Evolutionary conservation across 2,888 invertebrate species (phyloP), one percentile per base, ranked within the genome.

Genomic region (Parelbella ahira): DNA sequence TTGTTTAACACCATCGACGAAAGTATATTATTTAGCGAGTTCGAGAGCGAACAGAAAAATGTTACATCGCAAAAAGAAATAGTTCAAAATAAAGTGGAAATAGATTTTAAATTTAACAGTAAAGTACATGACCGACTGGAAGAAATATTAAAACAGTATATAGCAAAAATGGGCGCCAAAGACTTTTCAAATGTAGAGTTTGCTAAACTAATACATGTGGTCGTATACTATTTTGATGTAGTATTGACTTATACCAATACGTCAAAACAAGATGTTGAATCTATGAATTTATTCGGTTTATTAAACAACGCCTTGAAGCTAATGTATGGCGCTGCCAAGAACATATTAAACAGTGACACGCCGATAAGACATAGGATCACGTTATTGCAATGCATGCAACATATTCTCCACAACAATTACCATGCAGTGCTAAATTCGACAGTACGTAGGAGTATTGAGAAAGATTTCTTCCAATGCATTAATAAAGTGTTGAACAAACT

Each of bases 1-100:
- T 45, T 86, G 44, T 83, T 79, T 47, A 51, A 65, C 47, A 68
- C 66, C 1, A 57, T 60, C 10, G 82, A 83, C 25, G 68, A 63
- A 45, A 66, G 67, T 48, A 72, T 80, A 39, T 54, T 87, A 37
- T 80, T 77, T 30, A 75, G 70, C 49, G 76, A 76, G 53, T 86
- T 87, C 49, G 75, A 82, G 62, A 49, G 64, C 19, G 58, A 69
- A 13, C 18, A 25, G 13, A n/a, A 36, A 18, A 3, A 11, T 6
- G 27, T 7, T n/a, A 15, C 47, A 9, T 6, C 1, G 9, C n/a
- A 41, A 37, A 44, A 49, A 37, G 30, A 20, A 36, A 23, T 7
- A 1, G 4, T 24, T 12, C 13, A 11, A 37, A 37, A 8, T 54
- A 62, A 46, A 18, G 42, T 49, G 4, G 53, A 58, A 38, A 28